These are phyloP conservation scores for Peromyscus melanophrys DNA, from an alignment of 2,797 vertebrate genomes.

Conservation along the genomic window DNA sequence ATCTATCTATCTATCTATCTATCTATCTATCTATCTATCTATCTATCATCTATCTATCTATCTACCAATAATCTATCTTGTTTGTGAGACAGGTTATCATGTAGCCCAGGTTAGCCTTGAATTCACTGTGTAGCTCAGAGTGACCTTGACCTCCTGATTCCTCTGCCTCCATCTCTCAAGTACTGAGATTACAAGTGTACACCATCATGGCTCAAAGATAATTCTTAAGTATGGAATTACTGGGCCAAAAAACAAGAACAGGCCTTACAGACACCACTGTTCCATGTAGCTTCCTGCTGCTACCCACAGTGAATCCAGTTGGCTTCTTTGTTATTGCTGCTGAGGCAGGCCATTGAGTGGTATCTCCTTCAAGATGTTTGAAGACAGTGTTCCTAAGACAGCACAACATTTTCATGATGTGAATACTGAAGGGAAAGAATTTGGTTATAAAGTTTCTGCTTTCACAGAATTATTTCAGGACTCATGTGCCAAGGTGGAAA, in stretches of 20 bases:
- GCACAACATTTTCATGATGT: neutral
- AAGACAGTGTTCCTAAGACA: neutral
- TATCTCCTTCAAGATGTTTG: neutral
- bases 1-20: conserved; percentile 37
- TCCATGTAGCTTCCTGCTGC: neutral
- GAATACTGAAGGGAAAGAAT: neutral
- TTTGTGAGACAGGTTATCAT: neutral
- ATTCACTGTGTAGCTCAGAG: neutral
- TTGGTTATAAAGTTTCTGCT: neutral
- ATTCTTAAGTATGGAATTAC: conserved; percentile 10
- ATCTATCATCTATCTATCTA: neutral
- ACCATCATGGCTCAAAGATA: neutral
- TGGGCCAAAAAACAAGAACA: neutral
- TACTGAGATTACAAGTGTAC: neutral
- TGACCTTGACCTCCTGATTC: neutral
- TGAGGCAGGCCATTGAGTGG: neutral
- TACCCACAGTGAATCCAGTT: neutral
- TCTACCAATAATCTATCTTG: neutral
- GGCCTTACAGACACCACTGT: neutral
- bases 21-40: neutral
- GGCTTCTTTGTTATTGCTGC: neutral
- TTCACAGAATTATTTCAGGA: neutral
- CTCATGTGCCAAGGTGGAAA: neutral
- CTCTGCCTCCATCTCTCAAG: neutral
- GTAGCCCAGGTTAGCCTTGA: neutral